Evolutionary conservation across 2,888 invertebrate species (phyloP), one percentile per base, ranked within the genome.

Genomic region (Oligia latruncula): DNA sequence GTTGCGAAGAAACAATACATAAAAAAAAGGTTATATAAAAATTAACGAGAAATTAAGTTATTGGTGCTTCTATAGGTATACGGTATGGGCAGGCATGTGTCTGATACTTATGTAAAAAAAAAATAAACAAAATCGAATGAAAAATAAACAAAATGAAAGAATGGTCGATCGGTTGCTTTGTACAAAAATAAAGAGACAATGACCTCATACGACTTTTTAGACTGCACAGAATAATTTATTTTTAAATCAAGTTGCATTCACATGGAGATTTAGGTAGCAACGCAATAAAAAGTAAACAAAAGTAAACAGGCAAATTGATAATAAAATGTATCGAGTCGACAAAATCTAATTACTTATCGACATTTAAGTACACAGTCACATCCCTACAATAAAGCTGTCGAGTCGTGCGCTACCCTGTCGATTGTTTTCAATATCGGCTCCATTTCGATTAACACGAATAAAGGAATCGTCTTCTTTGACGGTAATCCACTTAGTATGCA

Each of bases 381-480:
- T 86, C 93, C 79, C 94, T 93, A 90, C 77, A 74, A 78, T 77
- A 87, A 87, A 90, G 88, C 92, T 90, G 92, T 90, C 83, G 88
- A 93, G 92, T 97, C 96, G 96, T 97, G 96, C 96, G 89, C 93
- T 94, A 94, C 95, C 94, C 95, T 94, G 95, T 93, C 96, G 95
- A 97, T 96, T 97, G 96, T 97, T 96, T 96, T 96, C 96, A 95
- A 95, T 96, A 96, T 95, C 94, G 94, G 93, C 92, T 94, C 76
- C 95, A 95, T 94, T 96, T 95, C 94, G 95, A 95, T 96, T 95
- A 95, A 96, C 95, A 95, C 95, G 95, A 95, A 95, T 96, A 95
- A 94, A 94, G 93, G 94, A 93, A 94, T 94, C 93, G 93, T 92
- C 93, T 91, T 91, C 95, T 95, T 95, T 95, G 95, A 95, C 92